Percentiles rank a stretch among this genome's conserved stretches.
phyloP scores from a whole-genome alignment of 2,888 invertebrate species.

The Opisthograptis luteolata region DNA sequence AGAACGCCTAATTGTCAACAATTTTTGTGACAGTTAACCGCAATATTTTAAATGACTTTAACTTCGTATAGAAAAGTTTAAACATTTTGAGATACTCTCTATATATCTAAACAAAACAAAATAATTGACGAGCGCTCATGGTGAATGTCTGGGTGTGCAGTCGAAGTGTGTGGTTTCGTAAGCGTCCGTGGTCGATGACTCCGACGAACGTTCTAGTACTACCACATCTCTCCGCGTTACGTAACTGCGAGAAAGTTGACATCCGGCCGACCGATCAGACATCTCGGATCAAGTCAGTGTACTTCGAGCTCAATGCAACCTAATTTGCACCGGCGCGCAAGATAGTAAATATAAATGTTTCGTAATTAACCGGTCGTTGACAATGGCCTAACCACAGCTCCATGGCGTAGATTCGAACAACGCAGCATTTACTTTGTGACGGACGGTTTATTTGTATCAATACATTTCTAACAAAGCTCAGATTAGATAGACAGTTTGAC shows the following conservation, averaged over 20 bases:
- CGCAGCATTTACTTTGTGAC: background rate
- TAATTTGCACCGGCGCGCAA: constrained; percentile 43
- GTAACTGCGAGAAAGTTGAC: constrained; percentile 83
- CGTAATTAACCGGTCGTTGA: constrained; percentile 23
- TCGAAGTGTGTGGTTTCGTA: constrained; percentile 70
- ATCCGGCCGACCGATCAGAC: constrained; percentile 63
- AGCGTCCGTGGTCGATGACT: constrained; percentile 82
- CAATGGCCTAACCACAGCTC: constrained; percentile 10
- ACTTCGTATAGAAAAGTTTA: no score
- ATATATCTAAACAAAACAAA: constrained; percentile 14
- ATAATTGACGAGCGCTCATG: constrained; percentile 35
- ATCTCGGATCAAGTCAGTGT: constrained; percentile 55
- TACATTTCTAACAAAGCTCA: no score
- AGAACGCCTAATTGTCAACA: no score
- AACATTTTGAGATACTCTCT: background rate
- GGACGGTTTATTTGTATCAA: no score
- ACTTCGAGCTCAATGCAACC: constrained; percentile 50
- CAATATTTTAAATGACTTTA: no score
- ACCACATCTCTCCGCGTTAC: constrained; percentile 74
- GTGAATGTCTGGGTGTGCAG: constrained; percentile 57
- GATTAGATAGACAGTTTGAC: no score
- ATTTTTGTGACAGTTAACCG: no score
- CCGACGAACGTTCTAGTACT: constrained; percentile 81
- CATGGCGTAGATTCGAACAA: background rate
- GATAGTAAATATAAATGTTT: constrained; percentile 25